These are phyloP conservation scores for Microctenopoma lineatum DNA, from an alignment of 2,797 vertebrate genomes.

Conservation along the genomic window DNA sequence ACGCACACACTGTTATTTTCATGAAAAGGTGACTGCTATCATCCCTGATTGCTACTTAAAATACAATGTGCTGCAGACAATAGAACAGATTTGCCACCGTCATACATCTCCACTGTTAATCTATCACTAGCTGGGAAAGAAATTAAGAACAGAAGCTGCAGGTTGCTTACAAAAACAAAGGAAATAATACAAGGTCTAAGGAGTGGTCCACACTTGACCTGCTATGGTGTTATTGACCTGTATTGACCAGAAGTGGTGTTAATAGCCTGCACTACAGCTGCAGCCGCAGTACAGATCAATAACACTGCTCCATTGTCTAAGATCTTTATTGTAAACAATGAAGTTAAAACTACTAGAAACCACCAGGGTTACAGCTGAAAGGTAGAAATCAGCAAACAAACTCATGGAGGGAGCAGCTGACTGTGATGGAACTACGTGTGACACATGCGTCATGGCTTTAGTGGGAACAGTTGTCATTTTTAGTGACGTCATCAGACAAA, in stretches of 20 bases:
- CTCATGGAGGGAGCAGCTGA: slow-evolving; percentile 7
- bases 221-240: slow-evolving; percentile 13
- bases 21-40: no score
- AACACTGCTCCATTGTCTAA: slow-evolving; percentile 3
- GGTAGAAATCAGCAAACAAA: slow-evolving; percentile 3
- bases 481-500: not conserved
- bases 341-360: slow-evolving; percentile 22
- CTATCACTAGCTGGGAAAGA: not conserved
- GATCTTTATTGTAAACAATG: slow-evolving; percentile 4
- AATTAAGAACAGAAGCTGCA: not conserved
- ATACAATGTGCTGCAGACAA: no score
- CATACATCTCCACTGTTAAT: not conserved
- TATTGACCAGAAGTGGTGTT: slow-evolving; percentile 32
- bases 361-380: slow-evolving; percentile 5
- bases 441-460: slow-evolving; percentile 15
- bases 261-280: slow-evolving; percentile 23
- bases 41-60: no score
- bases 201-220: slow-evolving; percentile 9
- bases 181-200: not conserved
- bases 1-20: no score
- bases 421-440: slow-evolving; percentile 7
- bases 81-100: not conserved
- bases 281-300: slow-evolving; percentile 30
- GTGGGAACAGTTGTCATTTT: slow-evolving; percentile 8
- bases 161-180: not conserved